phyloP scores from a whole-genome alignment of 2,888 invertebrate genomes.

The Torymus aiolomorphi region DNA sequence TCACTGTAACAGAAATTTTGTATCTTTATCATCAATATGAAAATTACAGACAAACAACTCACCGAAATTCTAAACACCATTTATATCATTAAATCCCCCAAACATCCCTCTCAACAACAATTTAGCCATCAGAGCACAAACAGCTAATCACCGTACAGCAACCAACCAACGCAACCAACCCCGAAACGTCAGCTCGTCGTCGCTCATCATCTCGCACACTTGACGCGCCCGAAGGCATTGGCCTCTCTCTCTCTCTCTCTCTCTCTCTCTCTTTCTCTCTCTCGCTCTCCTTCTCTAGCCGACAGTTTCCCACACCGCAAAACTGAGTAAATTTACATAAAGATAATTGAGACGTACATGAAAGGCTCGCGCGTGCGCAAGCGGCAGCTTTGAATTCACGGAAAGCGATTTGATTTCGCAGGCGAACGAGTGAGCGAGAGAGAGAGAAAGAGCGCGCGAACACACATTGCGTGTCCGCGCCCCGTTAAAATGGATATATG shows the following conservation, averaged over 20 bases:
- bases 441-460: not conserved
- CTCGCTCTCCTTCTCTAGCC: not conserved
- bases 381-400: slow-evolving; percentile 35
- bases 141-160: not conserved
- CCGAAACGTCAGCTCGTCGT: not conserved
- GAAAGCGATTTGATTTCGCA: slow-evolving; percentile 49
- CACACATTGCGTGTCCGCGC: not conserved
- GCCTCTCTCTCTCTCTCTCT: slow-evolving; percentile 23
- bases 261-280: too few species aligned
- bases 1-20: too few species aligned
- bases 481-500: slow-evolving; percentile 7
- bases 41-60: too few species aligned
- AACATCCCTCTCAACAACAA: too few species aligned
- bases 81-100: too few species aligned
- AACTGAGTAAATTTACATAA: slow-evolving; percentile 74
- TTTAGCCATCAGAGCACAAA: too few species aligned
- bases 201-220: slow-evolving; percentile 28
- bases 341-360: slow-evolving; percentile 74
- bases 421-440: too few species aligned
- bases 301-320: slow-evolving; percentile 63
- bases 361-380: slow-evolving; percentile 63
- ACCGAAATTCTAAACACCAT: too few species aligned
- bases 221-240: slow-evolving; percentile 32
- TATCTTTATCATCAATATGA: too few species aligned
- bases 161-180: not conserved